A percentile compares a stretch with the other conserved stretches of the same genome.
Evolutionary conservation across 2,888 invertebrate species (phyloP).

Genomic region (Epiblema foenella): DNA sequence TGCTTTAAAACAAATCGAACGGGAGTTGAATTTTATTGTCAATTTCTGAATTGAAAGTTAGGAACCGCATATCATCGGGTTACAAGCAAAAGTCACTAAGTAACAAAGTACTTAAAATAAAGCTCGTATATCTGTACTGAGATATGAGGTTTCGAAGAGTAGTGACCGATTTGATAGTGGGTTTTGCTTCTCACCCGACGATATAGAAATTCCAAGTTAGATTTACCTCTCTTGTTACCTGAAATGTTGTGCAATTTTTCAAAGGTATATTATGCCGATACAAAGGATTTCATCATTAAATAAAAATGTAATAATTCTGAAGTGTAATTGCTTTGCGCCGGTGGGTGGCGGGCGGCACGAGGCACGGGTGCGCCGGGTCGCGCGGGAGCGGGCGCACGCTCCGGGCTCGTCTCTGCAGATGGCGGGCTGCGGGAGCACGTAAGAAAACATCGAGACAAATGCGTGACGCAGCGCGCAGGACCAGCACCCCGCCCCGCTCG

Average conservation of each 20-base stretch:
- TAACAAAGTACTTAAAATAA: too few species aligned
- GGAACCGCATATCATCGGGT: too few species aligned
- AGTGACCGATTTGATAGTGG: too few species aligned
- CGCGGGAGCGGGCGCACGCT: slow-evolving; percentile 46
- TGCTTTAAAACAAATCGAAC: slow-evolving; percentile 34
- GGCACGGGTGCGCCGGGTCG: slow-evolving; percentile 50
- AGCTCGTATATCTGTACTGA: too few species aligned
- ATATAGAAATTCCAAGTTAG: slow-evolving; percentile 5
- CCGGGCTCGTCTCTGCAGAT: slow-evolving; percentile 74
- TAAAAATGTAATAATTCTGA: not conserved
- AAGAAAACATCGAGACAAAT: slow-evolving; percentile 78
- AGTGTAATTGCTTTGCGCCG: not conserved
- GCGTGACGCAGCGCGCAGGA: slow-evolving; percentile 85
- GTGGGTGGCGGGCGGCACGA: slow-evolving; percentile 45
- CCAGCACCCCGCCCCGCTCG: slow-evolving; percentile 66
- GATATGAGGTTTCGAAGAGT: too few species aligned
- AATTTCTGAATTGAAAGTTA: slow-evolving; percentile 28
- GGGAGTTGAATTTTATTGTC: slow-evolving; percentile 32
- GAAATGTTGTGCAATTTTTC: not conserved
- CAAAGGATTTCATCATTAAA: not conserved
- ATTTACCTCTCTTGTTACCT: not conserved
- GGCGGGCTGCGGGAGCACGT: slow-evolving; percentile 76
- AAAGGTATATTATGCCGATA: not conserved
- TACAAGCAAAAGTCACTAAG: too few species aligned
- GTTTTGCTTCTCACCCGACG: too few species aligned